A percentile compares a stretch with the other conserved stretches of the same genome.
These are phyloP conservation scores for Columbina picui DNA, from an alignment of 2,113 vertebrate species.

Conservation along the genomic window DNA sequence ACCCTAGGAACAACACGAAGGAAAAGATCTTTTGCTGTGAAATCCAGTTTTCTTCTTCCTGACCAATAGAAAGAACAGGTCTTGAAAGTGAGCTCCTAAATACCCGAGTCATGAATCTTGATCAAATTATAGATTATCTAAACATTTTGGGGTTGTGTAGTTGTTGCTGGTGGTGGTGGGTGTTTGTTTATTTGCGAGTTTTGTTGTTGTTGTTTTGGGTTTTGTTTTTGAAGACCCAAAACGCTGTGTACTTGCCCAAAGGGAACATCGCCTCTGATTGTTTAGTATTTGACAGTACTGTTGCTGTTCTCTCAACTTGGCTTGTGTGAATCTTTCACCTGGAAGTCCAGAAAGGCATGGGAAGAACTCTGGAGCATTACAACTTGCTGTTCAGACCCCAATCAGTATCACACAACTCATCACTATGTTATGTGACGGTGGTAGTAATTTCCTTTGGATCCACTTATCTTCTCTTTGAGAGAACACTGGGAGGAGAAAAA, in stretches of 20 bases:
- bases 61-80: background rate
- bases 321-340: background rate
- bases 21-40: background rate
- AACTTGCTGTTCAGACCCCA: background rate
- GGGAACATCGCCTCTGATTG: background rate
- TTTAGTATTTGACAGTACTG: background rate
- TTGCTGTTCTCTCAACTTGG: background rate
- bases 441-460: background rate
- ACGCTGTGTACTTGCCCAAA: background rate
- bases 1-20: background rate
- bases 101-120: background rate
- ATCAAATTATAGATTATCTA: background rate
- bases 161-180: no score
- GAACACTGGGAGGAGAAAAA: rapidly evolving
- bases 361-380: background rate
- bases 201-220: background rate
- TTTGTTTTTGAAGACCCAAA: background rate
- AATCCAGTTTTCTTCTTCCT: background rate
- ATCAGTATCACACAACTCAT: background rate
- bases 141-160: background rate
- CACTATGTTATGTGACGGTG: rapidly evolving
- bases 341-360: background rate
- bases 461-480: background rate
- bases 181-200: background rate
- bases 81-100: background rate